phyloP scores from a whole-genome alignment of 2,797 vertebrate genomes.

The Otolemur crassicaudatus region DNA sequence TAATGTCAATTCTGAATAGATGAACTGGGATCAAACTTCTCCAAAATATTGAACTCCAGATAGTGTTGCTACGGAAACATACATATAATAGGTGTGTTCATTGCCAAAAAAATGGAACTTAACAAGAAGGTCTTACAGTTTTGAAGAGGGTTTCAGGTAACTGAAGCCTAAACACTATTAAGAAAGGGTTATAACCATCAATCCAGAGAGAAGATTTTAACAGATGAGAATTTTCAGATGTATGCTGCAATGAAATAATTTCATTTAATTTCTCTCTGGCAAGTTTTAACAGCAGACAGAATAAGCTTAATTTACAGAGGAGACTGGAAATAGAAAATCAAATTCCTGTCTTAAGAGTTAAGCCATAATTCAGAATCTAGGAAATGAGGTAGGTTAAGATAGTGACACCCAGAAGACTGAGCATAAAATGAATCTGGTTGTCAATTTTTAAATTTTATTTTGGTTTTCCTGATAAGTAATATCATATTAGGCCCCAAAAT shows the following conservation, averaged over 20 bases:
- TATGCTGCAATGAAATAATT: background rate
- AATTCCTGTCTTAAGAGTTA: background rate
- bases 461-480: background rate
- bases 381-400: background rate
- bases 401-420: background rate
- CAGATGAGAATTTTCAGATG: background rate
- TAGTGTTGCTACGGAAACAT: background rate
- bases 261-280: background rate
- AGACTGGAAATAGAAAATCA: background rate
- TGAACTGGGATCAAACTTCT: background rate
- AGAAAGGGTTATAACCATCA: background rate
- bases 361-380: background rate
- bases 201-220: background rate
- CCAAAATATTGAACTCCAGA: background rate
- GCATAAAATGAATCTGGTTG: background rate
- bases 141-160: background rate
- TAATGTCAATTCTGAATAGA: background rate
- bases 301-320: background rate
- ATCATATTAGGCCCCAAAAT: background rate
- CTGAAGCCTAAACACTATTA: background rate
- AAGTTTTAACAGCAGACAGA: background rate
- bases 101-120: background rate
- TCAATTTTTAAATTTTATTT: background rate
- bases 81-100: background rate
- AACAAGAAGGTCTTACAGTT: background rate